Evolutionary conservation across 2,113 vertebrate genomes (phyloP).

Genomic region (Myocastor coypus): DNA sequence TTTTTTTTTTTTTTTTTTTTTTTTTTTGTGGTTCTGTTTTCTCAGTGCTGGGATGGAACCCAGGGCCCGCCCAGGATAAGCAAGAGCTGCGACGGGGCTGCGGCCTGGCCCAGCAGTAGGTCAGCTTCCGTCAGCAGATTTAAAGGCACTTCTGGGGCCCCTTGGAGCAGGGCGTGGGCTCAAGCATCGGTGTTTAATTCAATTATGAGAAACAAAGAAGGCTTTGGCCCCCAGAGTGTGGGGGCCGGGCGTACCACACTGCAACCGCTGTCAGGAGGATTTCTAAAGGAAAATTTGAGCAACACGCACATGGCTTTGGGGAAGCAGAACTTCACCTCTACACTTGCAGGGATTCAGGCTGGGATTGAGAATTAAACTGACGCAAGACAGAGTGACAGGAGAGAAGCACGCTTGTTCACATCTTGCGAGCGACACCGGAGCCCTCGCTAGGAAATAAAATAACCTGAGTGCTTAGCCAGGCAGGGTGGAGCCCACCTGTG

Average conservation of each 20-base stretch:
- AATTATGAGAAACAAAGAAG: neutral
- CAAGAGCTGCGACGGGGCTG: neutral
- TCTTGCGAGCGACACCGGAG: neutral
- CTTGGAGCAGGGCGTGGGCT: too few species aligned
- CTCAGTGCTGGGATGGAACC: neutral
- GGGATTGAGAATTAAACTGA: neutral
- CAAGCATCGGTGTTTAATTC: neutral
- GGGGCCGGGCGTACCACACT: too few species aligned
- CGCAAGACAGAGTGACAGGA: neutral
- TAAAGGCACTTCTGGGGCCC: neutral
- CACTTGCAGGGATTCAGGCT: neutral
- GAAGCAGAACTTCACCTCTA: neutral
- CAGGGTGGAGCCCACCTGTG: too few species aligned
- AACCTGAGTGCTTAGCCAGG: neutral
- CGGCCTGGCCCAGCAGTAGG: too few species aligned
- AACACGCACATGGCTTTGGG: neutral
- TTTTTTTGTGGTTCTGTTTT: neutral
- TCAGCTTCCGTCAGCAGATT: neutral
- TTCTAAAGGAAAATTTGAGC: neutral
- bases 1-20: too few species aligned
- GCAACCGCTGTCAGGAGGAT: neutral
- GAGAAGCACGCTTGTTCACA: neutral
- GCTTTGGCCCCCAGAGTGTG: too few species aligned
- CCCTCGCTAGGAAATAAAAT: neutral
- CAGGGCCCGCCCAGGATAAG: too few species aligned